Evolutionary conservation across 2,113 vertebrate genomes (phyloP).

Genomic region (Galbula dea): DNA sequence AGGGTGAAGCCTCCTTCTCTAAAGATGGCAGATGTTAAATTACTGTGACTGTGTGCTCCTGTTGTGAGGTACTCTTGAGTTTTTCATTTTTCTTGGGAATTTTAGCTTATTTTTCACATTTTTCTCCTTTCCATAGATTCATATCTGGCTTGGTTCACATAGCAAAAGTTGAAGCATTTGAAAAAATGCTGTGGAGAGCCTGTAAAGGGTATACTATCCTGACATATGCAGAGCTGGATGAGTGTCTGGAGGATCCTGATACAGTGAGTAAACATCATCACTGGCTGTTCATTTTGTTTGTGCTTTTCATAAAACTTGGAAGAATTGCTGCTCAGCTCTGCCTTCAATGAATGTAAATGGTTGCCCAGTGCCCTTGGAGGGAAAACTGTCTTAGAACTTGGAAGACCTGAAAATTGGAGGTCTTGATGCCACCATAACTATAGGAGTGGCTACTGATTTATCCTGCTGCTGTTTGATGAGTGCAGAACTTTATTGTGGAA

Average conservation of each 20-base stretch:
- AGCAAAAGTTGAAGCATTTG: constrained; percentile 89
- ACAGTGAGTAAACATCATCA: constrained; percentile 74
- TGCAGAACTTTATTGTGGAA: neutral
- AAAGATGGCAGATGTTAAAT: neutral
- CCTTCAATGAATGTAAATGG: neutral
- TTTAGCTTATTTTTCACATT: neutral
- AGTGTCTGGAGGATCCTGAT: constrained; percentile 85
- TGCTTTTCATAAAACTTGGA: neutral
- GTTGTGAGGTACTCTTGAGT: neutral
- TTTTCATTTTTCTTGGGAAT: neutral
- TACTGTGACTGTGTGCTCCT: neutral
- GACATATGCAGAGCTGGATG: constrained; percentile 86
- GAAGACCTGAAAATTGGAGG: neutral
- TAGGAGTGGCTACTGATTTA: neutral
- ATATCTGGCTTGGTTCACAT: constrained; percentile 90
- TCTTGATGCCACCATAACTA: neutral
- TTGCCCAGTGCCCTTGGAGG: neutral
- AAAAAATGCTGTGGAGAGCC: constrained; percentile 94
- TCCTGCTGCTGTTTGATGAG: neutral
- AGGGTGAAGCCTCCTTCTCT: neutral
- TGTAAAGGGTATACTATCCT: constrained; percentile 96
- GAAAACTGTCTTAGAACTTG: neutral
- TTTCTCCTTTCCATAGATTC: constrained; percentile 74
- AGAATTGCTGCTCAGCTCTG: neutral
- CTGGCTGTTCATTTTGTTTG: neutral